Base-by-base conservation (phyloP, 2,113 vertebrate species). In the Sciurus niger region DNA sequence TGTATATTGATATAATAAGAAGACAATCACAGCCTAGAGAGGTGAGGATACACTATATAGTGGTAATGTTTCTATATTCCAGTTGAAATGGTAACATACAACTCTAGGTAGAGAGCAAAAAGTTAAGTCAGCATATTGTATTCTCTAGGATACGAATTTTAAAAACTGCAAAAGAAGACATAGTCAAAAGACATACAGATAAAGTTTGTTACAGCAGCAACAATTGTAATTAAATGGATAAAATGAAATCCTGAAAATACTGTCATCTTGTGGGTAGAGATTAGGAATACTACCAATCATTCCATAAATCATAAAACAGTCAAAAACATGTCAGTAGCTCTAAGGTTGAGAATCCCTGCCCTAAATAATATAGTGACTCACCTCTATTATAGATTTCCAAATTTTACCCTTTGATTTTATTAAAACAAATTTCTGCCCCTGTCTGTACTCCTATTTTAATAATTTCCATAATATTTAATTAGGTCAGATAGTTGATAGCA, bases 391-490 rank as follows among this genome's bases (percentile, higher is more conserved):
- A 32, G 28, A 40, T 94, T 93, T 85, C 58, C 13, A 92, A n/a
- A 74, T 16, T 60, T 89, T 73, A 55, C 3, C 24, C 22, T 95
- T 93, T 46, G 37, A 8, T 77, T 87, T 86, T 25, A 88, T 65
- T 37, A 24, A 79, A 91, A 78, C 12, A 65, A 12, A 32, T 91
- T 16, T 73, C 22, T 20, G 3, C 37, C 10, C 32, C 17, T 34
- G 2, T 58, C 22, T 91, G 13, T 70, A 70, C 32, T 83, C 13
- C 30, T 70, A 72, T 78, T 70, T 83, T 70, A 93, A 58, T 90
- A 70, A 34, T 79, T 95, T 91, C 48, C 17, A 37, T 78, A 32
- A 68, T 86, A 87, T 55, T 25, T 84, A 91, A 91, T 88, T 84
- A 72, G 48, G 18, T 76, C 22, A 43, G 7, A n/a, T 79, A 82